Evolutionary conservation across 2,113 vertebrate species (phyloP).

Genomic region (Poecile atricapillus): DNA sequence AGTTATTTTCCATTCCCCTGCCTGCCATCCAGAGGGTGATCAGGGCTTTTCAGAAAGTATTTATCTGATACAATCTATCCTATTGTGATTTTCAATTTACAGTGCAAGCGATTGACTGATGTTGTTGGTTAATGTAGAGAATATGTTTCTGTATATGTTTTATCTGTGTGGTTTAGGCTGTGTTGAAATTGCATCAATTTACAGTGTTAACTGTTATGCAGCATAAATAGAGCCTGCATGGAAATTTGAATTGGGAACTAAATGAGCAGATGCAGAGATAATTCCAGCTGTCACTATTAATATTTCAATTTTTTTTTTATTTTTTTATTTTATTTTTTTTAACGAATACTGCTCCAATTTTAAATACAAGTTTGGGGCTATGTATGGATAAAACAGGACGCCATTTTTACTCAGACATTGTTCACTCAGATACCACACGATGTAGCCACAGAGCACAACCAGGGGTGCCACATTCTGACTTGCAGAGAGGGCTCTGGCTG

Average conservation of each 20-base stretch:
- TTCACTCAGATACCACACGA: neutral
- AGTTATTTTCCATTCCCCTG: neutral
- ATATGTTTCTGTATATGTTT: neutral
- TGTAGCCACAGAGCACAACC: neutral
- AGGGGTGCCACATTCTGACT: neutral
- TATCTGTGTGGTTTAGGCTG: neutral
- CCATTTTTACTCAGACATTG: neutral
- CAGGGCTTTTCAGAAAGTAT: neutral
- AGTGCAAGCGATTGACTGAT: neutral
- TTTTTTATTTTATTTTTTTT: neutral
- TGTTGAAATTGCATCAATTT: neutral
- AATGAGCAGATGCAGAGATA: slow-evolving; percentile 7
- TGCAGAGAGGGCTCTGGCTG: neutral
- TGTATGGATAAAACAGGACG: neutral
- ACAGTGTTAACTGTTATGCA: neutral
- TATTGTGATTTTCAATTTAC: slow-evolving; percentile 6
- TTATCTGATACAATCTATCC: neutral
- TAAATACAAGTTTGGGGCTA: neutral
- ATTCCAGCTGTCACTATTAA: slow-evolving; percentile 15
- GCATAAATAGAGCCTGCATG: neutral
- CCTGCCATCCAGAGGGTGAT: neutral
- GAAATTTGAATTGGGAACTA: slow-evolving; percentile 9
- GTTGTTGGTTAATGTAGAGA: neutral
- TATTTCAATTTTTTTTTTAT: neutral
- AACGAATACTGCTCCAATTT: neutral